Base-by-base conservation (phyloP, 1,140 invertebrate species). In the Drosophila guanche region DNA sequence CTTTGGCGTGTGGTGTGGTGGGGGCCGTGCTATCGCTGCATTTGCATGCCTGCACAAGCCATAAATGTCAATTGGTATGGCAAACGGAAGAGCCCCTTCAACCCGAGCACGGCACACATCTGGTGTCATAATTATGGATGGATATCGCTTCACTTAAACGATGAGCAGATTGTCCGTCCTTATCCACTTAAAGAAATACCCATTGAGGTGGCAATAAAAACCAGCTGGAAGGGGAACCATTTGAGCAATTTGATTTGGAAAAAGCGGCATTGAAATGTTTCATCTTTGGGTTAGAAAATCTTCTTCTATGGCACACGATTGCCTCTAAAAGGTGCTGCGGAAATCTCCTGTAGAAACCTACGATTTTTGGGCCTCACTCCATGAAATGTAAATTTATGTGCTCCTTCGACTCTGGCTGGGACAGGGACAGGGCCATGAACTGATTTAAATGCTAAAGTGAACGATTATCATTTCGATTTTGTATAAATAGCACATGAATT, bases 361-460 rank as follows among this genome's bases (percentile, higher is more conserved):
- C 29, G 29, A 33, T 33, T 33, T 33, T 33, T 8, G 29, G 10
- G 29, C 16, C 37, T 10, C 22, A 27, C 2, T 7, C 47, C 37
- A 27, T 47, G 33, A 16, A 14, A 68, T 68, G 50, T 54, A 67
- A 67, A 55, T 68, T 48, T 47, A 25, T 41, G 33, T 7, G 7
- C 29, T 33, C 8, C 29, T 29, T 29, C 7, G 8, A 25, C 47
- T 10, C 20, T 42, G 23, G 12, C 54, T 3, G 5, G 14, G 23
- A n/a, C 23, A 1, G 55, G 5, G 29, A 6, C 22, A 20, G 2
- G 8, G 27, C 33, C 46, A 57, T 45, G 53, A 75, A 61, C 73
- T 86, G 81, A 88, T 86, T 86, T 86, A 86, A 88, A 86, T 86
- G 81, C 83, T 86, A 86, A 86, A 86, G 81, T 81, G 74, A 79